Evolutionary conservation across 2,888 invertebrate genomes (phyloP).

Genomic region (Drosophila anomalata): DNA sequence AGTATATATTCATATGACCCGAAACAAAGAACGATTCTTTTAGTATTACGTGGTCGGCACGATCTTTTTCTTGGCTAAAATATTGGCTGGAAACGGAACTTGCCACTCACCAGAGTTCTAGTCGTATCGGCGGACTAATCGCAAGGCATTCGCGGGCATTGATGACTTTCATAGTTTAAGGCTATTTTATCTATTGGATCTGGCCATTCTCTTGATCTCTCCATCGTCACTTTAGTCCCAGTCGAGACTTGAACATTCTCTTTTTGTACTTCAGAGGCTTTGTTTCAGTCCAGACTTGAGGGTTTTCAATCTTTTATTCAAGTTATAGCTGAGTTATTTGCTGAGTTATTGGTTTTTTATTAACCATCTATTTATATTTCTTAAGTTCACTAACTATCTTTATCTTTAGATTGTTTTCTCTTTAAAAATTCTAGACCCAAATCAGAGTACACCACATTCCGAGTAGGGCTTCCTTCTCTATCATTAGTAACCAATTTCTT

Average conservation of each 20-base stretch:
- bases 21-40: constrained; percentile 24
- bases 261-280: constrained; percentile 7
- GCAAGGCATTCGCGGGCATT: constrained; percentile 13
- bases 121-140: constrained; percentile 17
- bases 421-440: not conserved
- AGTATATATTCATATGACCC: not conserved
- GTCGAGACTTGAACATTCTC: constrained; percentile 24
- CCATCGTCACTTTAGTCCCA: constrained; percentile 6
- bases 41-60: constrained; percentile 12
- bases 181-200: constrained; percentile 29
- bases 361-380: too few species aligned
- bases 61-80: constrained; percentile 15
- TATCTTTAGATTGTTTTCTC: not conserved
- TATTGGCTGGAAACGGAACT: constrained; percentile 33
- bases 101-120: constrained; percentile 24
- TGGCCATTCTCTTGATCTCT: constrained; percentile 24
- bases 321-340: too few species aligned
- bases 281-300: not conserved
- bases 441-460: not conserved
- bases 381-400: too few species aligned
- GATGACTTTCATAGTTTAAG: constrained; percentile 32
- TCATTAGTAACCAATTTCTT: constrained; percentile 19
- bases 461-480: constrained; percentile 4
- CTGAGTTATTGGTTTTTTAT: too few species aligned
- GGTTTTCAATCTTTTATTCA: too few species aligned